These are phyloP conservation scores for Australoheros scitulus DNA, from an alignment of 2,113 vertebrate species.

Conservation along the genomic window DNA sequence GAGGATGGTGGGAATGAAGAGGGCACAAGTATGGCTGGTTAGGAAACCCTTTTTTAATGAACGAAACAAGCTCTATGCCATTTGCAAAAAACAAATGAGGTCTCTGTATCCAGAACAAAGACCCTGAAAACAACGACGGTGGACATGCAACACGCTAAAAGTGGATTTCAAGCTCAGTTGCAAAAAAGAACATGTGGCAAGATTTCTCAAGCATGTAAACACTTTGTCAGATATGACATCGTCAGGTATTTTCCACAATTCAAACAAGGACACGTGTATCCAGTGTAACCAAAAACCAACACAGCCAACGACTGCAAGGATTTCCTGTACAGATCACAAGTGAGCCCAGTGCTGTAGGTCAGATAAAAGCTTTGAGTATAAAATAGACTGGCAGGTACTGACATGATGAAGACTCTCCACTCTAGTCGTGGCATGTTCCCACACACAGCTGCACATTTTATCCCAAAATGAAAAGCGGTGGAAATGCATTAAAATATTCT, in stretches of 20 bases:
- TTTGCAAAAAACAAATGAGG: neutral
- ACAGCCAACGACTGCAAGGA: neutral
- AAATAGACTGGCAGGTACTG: neutral
- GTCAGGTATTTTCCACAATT: too few species aligned
- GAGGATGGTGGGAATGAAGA: neutral
- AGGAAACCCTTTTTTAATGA: too few species aligned
- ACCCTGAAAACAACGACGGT: neutral
- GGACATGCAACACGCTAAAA: neutral
- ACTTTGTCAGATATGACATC: neutral
- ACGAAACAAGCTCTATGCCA: neutral
- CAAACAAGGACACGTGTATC: too few species aligned
- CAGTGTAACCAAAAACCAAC: neutral
- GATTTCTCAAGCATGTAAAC: neutral
- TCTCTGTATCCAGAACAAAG: neutral
- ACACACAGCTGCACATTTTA: neutral
- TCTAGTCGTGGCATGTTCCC: neutral
- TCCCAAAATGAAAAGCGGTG: neutral
- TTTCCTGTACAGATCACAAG: neutral
- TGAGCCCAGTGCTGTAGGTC: neutral
- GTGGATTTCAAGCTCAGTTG: neutral
- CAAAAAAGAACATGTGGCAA: neutral
- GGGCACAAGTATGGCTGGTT: neutral
- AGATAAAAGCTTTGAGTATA: neutral
- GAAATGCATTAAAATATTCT: neutral
- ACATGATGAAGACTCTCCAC: conserved; percentile 5